Percentiles rank a stretch among this genome's conserved stretches.
phyloP scores from a whole-genome alignment of 2,113 vertebrate species.

The Budorcas taxicolor region DNA sequence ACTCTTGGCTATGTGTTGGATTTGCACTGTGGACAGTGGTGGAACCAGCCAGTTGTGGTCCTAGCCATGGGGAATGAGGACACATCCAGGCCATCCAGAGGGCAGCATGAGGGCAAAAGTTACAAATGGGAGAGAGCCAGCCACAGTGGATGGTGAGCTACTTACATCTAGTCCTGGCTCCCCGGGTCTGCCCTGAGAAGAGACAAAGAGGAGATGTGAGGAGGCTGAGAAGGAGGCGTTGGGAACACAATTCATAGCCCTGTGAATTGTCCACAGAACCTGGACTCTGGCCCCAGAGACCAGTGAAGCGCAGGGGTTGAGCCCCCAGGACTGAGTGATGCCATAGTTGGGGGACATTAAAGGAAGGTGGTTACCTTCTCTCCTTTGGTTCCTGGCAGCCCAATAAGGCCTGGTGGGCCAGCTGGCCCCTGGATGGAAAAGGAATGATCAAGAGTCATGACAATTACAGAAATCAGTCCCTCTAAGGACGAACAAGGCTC shows the following conservation, averaged over 20 bases:
- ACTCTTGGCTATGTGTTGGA: neutral
- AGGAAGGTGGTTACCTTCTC: slow-evolving; percentile 84
- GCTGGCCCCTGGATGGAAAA: slow-evolving; percentile 70
- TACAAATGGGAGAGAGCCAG: neutral
- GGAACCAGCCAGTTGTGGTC: neutral
- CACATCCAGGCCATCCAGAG: neutral
- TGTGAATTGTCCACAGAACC: neutral
- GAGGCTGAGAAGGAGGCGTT: too few relatives aligned
- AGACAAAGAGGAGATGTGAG: slow-evolving; percentile 28
- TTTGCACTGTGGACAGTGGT: neutral
- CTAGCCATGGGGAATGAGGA: neutral
- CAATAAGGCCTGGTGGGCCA: slow-evolving; percentile 86
- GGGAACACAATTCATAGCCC: neutral
- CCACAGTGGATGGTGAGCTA: slow-evolving; percentile 48
- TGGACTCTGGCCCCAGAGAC: neutral
- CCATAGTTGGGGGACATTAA: neutral
- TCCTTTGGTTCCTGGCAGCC: slow-evolving; percentile 94
- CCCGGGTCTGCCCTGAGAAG: slow-evolving; percentile 88
- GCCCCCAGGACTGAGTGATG: neutral
- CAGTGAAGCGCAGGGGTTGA: neutral
- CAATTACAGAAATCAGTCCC: neutral
- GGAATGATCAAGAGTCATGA: neutral
- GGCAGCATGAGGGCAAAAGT: neutral
- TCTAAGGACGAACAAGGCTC: neutral
- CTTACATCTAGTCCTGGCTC: slow-evolving; percentile 96